Conservation (phyloP, 2,888 invertebrate species). For the Marronus borbonicus region DNA sequence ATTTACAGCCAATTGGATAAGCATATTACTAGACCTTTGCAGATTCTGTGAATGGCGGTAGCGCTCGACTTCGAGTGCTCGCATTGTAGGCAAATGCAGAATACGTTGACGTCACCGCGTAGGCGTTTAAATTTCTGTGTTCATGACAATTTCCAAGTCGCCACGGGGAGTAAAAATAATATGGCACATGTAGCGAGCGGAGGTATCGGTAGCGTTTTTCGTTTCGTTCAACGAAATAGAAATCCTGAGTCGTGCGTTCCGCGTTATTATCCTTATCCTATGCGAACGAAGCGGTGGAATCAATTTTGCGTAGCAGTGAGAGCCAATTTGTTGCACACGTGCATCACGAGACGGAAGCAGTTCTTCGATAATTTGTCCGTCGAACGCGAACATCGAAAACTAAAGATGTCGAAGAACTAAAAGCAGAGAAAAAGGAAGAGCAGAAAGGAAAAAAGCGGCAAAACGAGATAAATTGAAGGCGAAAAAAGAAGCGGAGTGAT, state of each 20-base stretch:
- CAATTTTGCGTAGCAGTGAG: constrained; percentile 24
- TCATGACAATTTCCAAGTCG: constrained; percentile 39
- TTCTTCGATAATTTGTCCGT: constrained; percentile 5
- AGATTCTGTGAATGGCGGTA: background rate
- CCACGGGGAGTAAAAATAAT: constrained; percentile 44
- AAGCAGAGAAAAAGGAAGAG: background rate
- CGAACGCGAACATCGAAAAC: constrained; percentile 10
- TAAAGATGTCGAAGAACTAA: background rate
- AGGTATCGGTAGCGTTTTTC: background rate
- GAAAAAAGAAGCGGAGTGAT: background rate
- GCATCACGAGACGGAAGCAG: constrained; percentile 11
- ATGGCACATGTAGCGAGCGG: background rate
- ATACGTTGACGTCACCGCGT: constrained; percentile 43
- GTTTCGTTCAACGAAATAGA: constrained; percentile 11
- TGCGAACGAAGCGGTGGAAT: constrained; percentile 2
- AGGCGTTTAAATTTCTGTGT: constrained; percentile 20
- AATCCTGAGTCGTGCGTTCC: background rate
- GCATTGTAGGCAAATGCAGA: constrained; percentile 34
- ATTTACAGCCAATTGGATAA: background rate
- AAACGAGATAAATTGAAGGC: background rate
- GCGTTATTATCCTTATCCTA: constrained; percentile 19
- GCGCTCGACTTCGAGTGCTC: background rate
- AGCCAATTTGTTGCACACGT: constrained; percentile 31
- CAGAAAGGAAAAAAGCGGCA: constrained; percentile 1
- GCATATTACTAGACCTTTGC: constrained; percentile 1